Evolutionary conservation across 2,888 invertebrate species (phyloP).

Genomic region (Bembecia ichneumoniformis): DNA sequence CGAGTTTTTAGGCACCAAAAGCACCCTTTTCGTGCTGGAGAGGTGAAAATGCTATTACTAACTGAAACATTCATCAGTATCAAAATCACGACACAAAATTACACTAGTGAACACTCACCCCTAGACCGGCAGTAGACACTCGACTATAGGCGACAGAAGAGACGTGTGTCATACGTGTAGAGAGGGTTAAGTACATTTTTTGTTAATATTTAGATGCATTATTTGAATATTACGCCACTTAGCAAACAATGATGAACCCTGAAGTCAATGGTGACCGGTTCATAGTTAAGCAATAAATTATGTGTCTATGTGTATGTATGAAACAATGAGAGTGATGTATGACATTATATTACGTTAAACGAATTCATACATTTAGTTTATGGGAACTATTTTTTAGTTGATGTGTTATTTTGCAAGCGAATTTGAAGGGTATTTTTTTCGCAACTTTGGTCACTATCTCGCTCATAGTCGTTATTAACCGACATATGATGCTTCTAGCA

Average conservation of each 20-base stretch:
- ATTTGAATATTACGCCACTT: constrained; percentile 47
- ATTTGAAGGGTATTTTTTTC: no score
- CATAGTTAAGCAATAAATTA: constrained; percentile 20
- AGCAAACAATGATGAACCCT: constrained; percentile 33
- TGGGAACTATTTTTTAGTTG: constrained; percentile 8
- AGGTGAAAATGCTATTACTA: no score
- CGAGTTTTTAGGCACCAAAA: no score
- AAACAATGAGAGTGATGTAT: constrained; percentile 34
- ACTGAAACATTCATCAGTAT: neutral
- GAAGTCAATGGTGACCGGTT: constrained; percentile 27
- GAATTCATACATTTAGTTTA: constrained; percentile 6
- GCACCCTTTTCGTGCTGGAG: no score
- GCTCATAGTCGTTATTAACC: no score
- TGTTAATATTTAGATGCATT: constrained; percentile 23
- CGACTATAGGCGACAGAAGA: neutral
- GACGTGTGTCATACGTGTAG: neutral
- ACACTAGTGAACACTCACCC: neutral
- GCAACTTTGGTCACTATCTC: no score
- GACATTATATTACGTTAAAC: constrained; percentile 8
- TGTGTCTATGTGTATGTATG: constrained; percentile 13
- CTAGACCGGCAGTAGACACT: neutral
- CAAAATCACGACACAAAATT: neutral
- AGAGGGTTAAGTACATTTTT: constrained; percentile 4
- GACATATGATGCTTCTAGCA: no score
- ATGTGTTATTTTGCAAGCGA: neutral